Evolutionary conservation across 2,113 vertebrate genomes (phyloP).

Genomic region (Alexandromys fortis): DNA sequence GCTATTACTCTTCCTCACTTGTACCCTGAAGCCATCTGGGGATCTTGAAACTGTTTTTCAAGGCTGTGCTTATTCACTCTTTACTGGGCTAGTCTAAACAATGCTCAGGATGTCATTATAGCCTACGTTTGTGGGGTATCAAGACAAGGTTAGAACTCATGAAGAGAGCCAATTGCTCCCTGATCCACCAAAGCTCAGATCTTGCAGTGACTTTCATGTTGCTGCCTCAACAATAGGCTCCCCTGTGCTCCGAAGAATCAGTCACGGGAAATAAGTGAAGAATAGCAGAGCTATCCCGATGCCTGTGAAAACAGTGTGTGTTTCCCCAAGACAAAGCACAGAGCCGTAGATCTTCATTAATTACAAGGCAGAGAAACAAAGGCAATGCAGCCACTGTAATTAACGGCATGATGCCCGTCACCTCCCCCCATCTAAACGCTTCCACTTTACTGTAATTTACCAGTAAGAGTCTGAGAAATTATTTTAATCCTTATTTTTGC

Average conservation of each 20-base stretch:
- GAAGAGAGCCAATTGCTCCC: conserved; percentile 74
- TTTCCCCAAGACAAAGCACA: conserved; percentile 78
- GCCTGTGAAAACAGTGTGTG: conserved; percentile 68
- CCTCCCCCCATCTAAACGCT: conserved; percentile 62
- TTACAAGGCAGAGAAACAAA: conserved; percentile 78
- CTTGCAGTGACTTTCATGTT: conserved; percentile 78
- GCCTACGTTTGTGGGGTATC: conserved; percentile 47
- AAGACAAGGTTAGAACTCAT: conserved; percentile 50
- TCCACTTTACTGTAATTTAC: conserved; percentile 79
- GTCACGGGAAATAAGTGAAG: conserved; percentile 67
- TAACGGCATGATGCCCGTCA: conserved; percentile 69
- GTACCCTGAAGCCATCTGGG: conserved; percentile 45
- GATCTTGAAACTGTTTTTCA: neutral
- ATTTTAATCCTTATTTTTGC: conserved; percentile 79
- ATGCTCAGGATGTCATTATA: conserved; percentile 55
- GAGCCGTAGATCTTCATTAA: conserved; percentile 81
- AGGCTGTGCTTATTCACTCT: conserved; percentile 56
- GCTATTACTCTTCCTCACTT: conserved; percentile 54
- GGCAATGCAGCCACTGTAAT: conserved; percentile 74
- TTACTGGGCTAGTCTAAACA: conserved; percentile 68
- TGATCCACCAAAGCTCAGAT: conserved; percentile 76
- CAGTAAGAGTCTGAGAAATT: conserved; percentile 76
- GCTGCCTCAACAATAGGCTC: conserved; percentile 79
- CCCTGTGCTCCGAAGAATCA: conserved; percentile 78
- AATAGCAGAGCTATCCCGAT: conserved; percentile 63